These are phyloP conservation scores for Mizuhopecten yessoensis DNA, from an alignment of 1,140 invertebrate genomes.

Conservation along the genomic window DNA sequence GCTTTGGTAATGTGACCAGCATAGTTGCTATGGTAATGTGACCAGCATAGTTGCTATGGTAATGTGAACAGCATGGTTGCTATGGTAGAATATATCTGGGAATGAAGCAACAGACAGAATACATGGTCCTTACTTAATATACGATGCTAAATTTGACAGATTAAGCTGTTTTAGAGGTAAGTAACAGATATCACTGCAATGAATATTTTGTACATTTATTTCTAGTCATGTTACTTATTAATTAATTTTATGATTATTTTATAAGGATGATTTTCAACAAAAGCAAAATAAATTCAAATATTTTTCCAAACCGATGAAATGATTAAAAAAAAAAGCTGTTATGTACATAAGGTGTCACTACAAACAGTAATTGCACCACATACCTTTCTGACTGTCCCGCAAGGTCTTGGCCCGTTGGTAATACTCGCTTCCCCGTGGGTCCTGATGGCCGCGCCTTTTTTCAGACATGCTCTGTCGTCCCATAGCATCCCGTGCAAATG, in stretches of 20 bases:
- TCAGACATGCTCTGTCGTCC: conserved; percentile 98
- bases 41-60: neutral
- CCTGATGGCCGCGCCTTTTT: conserved; percentile 95
- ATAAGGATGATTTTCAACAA: neutral
- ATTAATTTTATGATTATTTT: too few species aligned
- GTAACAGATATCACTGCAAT: too few species aligned
- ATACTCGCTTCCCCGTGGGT: conserved; percentile 97
- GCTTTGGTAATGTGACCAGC: neutral
- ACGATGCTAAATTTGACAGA: too few species aligned
- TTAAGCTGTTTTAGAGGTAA: too few species aligned
- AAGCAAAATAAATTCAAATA: neutral
- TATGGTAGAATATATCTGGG: neutral
- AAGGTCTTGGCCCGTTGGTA: conserved; percentile 93
- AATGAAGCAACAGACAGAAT: neutral
- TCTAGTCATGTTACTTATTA: too few species aligned
- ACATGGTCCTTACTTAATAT: neutral
- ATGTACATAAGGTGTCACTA: conserved; percentile 4
- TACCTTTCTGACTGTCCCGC: conserved; percentile 49
- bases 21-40: neutral
- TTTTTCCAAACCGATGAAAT: neutral
- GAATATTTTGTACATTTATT: too few species aligned
- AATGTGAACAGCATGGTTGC: neutral
- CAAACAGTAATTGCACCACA: neutral
- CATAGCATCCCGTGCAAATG: conserved; percentile 93
- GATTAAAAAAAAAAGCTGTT: neutral